phyloP scores from a whole-genome alignment of 1,140 invertebrate species.

The Popillia japonica region DNA sequence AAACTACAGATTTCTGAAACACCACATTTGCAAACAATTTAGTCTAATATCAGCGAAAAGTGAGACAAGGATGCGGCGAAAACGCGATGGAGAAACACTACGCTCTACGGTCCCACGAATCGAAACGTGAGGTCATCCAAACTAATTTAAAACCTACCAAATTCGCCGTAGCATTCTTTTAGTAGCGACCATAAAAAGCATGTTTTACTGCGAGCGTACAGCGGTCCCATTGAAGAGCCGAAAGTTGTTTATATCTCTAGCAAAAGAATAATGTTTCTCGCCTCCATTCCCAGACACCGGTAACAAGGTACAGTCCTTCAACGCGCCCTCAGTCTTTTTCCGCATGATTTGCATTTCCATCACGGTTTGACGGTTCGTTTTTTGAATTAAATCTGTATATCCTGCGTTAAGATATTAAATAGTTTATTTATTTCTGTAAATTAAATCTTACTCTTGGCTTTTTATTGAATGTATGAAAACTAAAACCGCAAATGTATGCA shows the following conservation, averaged over 20 bases:
- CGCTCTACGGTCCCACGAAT: conserved; percentile 30
- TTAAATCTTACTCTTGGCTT: no score
- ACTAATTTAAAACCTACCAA: conserved; percentile 37
- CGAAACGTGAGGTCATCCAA: conserved; percentile 37
- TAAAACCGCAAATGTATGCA: no score
- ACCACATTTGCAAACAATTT: neutral
- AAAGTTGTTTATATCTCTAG: conserved; percentile 39
- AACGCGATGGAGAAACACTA: neutral
- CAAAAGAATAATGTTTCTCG: conserved; percentile 38
- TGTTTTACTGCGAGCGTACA: conserved; percentile 35
- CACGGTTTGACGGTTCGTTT: conserved; percentile 5
- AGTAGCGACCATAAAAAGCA: conserved; percentile 39
- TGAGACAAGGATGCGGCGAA: neutral
- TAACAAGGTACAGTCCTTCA: conserved; percentile 33
- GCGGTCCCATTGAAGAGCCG: conserved; percentile 38
- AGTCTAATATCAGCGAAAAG: neutral
- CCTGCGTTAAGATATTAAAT: no score
- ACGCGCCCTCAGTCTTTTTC: conserved; percentile 5
- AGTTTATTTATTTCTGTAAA: no score
- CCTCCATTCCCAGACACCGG: conserved; percentile 38
- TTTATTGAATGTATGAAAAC: no score
- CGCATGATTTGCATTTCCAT: conserved; percentile 35
- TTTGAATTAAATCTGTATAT: no score
- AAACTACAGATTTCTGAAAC: neutral
- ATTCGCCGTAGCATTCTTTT: conserved; percentile 39